A percentile compares a stretch with the other conserved stretches of the same genome.
Evolutionary conservation across 35 echinoderm and acorn worm species (phyloP).

Genomic region (Eucidaris tribuloides): DNA sequence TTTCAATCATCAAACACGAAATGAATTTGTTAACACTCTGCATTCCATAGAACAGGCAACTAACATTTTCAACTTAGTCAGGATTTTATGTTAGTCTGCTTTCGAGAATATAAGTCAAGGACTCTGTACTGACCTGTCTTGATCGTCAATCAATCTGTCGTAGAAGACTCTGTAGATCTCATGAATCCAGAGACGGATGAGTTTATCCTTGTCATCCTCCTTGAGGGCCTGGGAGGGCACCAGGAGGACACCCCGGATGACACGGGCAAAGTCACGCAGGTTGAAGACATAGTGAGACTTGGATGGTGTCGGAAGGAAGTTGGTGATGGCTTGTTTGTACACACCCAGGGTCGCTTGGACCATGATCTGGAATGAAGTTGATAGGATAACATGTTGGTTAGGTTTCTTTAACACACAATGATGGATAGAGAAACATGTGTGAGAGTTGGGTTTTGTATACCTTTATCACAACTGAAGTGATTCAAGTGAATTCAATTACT

Average conservation of each 20-base stretch:
- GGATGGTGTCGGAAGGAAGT: constrained; percentile 93
- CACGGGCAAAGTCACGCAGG: constrained; percentile 96
- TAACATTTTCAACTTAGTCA: too few species aligned
- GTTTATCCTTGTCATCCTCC: constrained; percentile 95
- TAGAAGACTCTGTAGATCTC: constrained; percentile 97
- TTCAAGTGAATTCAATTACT: too few species aligned
- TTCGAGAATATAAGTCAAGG: too few species aligned
- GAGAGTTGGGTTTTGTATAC: too few species aligned
- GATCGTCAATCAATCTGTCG: constrained; percentile 88
- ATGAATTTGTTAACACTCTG: too few species aligned
- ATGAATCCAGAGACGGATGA: constrained; percentile 97
- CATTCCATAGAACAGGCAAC: too few species aligned
- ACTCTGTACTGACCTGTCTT: constrained; percentile 88
- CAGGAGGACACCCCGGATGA: constrained; percentile 90
- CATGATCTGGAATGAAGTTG: constrained; percentile 59
- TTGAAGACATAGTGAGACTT: constrained; percentile 99
- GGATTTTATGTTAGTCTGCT: too few species aligned
- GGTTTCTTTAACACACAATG: too few species aligned
- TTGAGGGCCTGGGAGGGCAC: constrained; percentile 63
- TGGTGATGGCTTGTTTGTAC: constrained; percentile 88
- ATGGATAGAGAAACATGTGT: too few species aligned
- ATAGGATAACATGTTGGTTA: neutral
- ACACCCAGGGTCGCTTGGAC: constrained; percentile 94
- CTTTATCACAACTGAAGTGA: too few species aligned
- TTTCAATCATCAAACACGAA: too few species aligned